Evolutionary conservation across 2,113 vertebrate genomes (phyloP).

Genomic region (Jacana jacana): DNA sequence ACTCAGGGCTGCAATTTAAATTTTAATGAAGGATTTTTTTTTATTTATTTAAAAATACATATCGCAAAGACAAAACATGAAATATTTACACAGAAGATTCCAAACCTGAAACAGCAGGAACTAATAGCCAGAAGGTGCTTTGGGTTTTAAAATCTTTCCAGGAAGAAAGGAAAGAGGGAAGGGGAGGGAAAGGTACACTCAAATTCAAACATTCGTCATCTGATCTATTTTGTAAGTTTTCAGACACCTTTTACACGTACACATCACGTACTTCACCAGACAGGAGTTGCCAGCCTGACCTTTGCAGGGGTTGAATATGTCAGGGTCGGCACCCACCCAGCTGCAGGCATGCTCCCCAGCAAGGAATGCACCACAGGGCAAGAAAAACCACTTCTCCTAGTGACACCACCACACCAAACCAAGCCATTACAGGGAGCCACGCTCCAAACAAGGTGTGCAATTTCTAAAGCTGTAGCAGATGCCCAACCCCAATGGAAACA

Average conservation of each 20-base stretch:
- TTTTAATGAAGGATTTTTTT: not conserved
- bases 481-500: not conserved
- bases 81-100: not conserved
- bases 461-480: not conserved
- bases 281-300: not conserved
- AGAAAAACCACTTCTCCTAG: not conserved
- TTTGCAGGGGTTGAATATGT: not conserved
- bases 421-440: not conserved
- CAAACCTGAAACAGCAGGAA: not conserved
- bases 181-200: not conserved
- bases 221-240: not conserved
- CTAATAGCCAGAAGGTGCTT: not conserved
- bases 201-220: not conserved
- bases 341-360: fast-evolving
- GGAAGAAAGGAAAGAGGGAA: not conserved
- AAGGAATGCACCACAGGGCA: fast-evolving
- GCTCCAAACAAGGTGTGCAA: not conserved
- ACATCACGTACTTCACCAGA: not conserved
- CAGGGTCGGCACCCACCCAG: not conserved
- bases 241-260: not conserved
- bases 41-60: not conserved
- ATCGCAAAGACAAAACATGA: conserved; percentile 10
- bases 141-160: not conserved
- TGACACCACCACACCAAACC: not conserved
- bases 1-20: not conserved